These are phyloP conservation scores for Coreius guichenoti DNA, from an alignment of 2,797 vertebrate genomes.

Conservation along the genomic window DNA sequence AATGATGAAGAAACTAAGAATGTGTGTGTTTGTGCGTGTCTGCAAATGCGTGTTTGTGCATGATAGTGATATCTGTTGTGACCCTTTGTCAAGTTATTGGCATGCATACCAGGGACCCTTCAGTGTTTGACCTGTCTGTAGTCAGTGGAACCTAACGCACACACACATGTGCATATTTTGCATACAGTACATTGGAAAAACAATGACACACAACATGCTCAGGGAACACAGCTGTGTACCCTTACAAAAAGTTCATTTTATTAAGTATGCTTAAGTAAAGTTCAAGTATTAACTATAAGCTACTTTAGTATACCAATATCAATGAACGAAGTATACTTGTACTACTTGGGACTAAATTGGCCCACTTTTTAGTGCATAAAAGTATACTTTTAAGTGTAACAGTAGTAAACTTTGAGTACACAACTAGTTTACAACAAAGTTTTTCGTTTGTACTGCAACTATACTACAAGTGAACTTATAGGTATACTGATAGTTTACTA, in stretches of 20 bases:
- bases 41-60: background rate
- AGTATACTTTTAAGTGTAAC: too few species aligned
- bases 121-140: conserved; percentile 2
- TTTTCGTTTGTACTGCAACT: too few species aligned
- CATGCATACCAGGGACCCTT: conserved; percentile 19
- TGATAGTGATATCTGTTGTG: conserved; percentile 1
- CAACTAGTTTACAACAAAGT: too few species aligned
- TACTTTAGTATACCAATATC: too few species aligned
- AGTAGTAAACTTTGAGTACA: too few species aligned
- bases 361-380: too few species aligned
- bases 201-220: conserved; percentile 12
- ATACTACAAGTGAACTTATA: too few species aligned
- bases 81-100: background rate
- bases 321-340: too few species aligned
- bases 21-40: background rate
- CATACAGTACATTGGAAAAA: conserved; percentile 17
- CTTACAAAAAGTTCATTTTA: too few species aligned
- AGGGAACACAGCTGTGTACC: background rate
- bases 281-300: too few species aligned
- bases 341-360: too few species aligned
- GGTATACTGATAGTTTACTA: background rate
- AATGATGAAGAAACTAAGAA: background rate
- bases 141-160: background rate
- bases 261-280: too few species aligned
- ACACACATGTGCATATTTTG: conserved; percentile 15